phyloP scores from a whole-genome alignment of 2,888 invertebrate genomes.

The Hydropsyche betteni region DNA sequence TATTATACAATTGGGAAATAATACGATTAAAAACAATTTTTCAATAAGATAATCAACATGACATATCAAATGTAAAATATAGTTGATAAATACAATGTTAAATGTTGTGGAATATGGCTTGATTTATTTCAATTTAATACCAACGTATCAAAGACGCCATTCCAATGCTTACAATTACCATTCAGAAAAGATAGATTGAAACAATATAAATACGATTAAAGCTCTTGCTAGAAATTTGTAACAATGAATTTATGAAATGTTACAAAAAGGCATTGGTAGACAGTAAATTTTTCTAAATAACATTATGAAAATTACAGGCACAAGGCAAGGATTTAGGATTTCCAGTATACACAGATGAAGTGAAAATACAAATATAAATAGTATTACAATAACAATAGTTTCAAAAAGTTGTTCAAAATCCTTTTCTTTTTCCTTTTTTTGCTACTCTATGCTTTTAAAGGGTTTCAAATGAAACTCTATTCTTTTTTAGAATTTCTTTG shows the following conservation, averaged over 20 bases:
- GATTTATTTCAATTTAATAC: too few species aligned
- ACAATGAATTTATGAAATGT: conserved; percentile 34
- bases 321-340: conserved; percentile 50
- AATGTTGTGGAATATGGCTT: too few species aligned
- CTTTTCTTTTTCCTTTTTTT: neutral
- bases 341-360: conserved; percentile 33
- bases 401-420: conserved; percentile 16
- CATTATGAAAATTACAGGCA: conserved; percentile 46
- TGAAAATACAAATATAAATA: conserved; percentile 17
- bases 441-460: conserved; percentile 3
- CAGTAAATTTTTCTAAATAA: conserved; percentile 47
- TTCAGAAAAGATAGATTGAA: too few species aligned
- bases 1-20: too few species aligned
- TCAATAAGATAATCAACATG: too few species aligned
- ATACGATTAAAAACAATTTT: too few species aligned
- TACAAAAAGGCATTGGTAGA: conserved; percentile 47
- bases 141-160: too few species aligned
- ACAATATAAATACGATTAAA: conserved; percentile 2
- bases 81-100: too few species aligned
- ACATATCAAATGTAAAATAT: too few species aligned
- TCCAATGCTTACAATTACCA: too few species aligned
- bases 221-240: conserved; percentile 21
- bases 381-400: conserved; percentile 18
- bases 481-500: conserved; percentile 35
- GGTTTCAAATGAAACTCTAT: conserved; percentile 15